A percentile compares a stretch with the other conserved stretches of the same genome.
Conservation (phyloP, 1,140 invertebrate species). For the Trichoplusia ni region DNA sequence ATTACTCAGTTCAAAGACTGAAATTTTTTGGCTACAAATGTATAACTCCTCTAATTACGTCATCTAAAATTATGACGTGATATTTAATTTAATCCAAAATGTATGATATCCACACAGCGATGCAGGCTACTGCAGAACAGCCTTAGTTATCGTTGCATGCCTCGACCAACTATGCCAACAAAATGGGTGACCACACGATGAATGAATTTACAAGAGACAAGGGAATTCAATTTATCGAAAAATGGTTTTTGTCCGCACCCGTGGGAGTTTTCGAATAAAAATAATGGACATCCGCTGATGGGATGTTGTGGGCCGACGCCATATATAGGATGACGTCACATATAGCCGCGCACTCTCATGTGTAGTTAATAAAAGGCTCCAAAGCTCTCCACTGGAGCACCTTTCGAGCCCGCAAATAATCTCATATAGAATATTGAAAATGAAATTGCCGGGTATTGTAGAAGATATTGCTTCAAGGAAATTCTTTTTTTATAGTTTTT, state of each 20-base stretch:
- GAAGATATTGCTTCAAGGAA: conserved; percentile 3
- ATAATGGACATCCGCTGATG: conserved; percentile 17
- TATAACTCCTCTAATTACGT: too few relatives aligned
- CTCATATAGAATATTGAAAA: conserved; percentile 24
- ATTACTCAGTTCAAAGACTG: too few relatives aligned
- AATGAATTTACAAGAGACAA: conserved; percentile 41
- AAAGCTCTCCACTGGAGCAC: not conserved
- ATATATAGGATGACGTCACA: too few relatives aligned
- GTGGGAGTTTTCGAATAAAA: conserved; percentile 22
- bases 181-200: conserved; percentile 28
- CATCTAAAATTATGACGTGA: too few relatives aligned
- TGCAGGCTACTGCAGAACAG: not conserved
- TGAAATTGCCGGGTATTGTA: conserved; percentile 20
- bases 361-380: conserved; percentile 13
- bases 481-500: conserved; percentile 28
- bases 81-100: too few relatives aligned
- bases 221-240: conserved; percentile 44
- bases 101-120: not conserved
- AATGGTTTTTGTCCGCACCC: conserved; percentile 32
- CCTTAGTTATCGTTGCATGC: conserved; percentile 5
- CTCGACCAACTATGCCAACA: not conserved
- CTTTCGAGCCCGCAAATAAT: not conserved
- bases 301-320: conserved; percentile 9
- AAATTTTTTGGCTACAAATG: too few relatives aligned
- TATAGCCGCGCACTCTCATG: not conserved